A percentile compares a stretch with the other conserved stretches of the same genome.
phyloP scores from a whole-genome alignment of 1,140 invertebrate species.

The Sycophaga agraensis region DNA sequence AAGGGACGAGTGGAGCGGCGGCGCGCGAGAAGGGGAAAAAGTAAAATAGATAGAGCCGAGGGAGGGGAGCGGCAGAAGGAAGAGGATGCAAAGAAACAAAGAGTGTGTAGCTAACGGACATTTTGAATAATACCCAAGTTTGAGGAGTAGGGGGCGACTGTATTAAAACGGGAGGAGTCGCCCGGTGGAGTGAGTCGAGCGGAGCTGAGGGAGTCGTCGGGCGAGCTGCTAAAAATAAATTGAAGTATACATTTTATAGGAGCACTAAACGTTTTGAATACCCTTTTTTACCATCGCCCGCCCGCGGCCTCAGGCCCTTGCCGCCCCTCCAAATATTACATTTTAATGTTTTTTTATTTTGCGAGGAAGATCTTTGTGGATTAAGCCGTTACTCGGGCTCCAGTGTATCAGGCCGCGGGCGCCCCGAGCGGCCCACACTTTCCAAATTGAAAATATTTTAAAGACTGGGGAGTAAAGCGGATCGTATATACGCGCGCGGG shows the following conservation, averaged over 20 bases:
- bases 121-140: constrained; percentile 16
- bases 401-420: too few species aligned
- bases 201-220: background rate
- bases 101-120: constrained; percentile 19
- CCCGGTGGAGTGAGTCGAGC: too few species aligned
- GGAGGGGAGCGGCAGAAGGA: background rate
- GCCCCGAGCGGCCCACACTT: too few species aligned
- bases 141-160: background rate
- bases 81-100: constrained; percentile 26
- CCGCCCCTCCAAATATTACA: too few species aligned
- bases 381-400: too few species aligned
- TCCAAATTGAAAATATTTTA: too few species aligned
- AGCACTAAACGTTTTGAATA: constrained; percentile 4
- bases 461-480: too few species aligned
- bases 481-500: too few species aligned
- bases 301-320: too few species aligned
- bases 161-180: constrained; percentile 19
- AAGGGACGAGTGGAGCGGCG: background rate
- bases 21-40: constrained; percentile 6
- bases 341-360: too few species aligned
- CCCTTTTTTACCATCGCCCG: too few species aligned
- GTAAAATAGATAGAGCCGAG: constrained; percentile 21
- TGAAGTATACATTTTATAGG: constrained; percentile 16
- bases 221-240: constrained; percentile 8
- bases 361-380: too few species aligned